These are phyloP conservation scores for Antennarius maculatus DNA, from an alignment of 2,797 vertebrate genomes.

Conservation along the genomic window DNA sequence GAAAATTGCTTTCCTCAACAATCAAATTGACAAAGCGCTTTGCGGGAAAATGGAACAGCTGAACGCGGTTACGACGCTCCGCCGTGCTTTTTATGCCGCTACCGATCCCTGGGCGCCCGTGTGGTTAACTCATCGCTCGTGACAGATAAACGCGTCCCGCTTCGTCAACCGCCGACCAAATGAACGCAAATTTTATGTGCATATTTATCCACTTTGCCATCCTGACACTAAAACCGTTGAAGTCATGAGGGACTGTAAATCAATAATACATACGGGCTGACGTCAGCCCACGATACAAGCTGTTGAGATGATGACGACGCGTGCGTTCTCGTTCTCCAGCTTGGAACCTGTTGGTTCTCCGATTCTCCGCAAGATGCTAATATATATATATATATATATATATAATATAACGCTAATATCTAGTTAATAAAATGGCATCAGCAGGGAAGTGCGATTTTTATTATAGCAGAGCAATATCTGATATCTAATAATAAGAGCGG, in stretches of 20 bases:
- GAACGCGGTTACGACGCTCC: constrained; percentile 17
- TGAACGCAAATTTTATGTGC: constrained; percentile 56
- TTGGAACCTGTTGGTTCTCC: too few species aligned
- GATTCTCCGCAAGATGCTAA: too few species aligned
- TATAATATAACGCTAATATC: constrained; percentile 40
- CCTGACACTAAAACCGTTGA: constrained; percentile 56
- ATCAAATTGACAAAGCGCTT: constrained; percentile 20
- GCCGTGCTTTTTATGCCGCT: constrained; percentile 48
- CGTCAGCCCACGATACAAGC: constrained; percentile 49
- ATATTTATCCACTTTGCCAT: constrained; percentile 61
- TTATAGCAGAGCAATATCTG: constrained; percentile 32
- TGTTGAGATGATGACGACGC: constrained; percentile 33
- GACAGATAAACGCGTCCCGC: constrained; percentile 51
- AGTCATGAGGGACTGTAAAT: constrained; percentile 45
- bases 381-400: too few species aligned
- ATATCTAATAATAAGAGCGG: constrained; percentile 31
- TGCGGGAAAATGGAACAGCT: constrained; percentile 23
- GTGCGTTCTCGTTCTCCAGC: too few species aligned
- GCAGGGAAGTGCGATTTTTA: constrained; percentile 23
- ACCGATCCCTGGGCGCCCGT: constrained; percentile 1
- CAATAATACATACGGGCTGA: constrained; percentile 54
- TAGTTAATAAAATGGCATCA: constrained; percentile 45
- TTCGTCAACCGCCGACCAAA: constrained; percentile 58
- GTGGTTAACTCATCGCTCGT: constrained; percentile 46
- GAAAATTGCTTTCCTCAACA: constrained; percentile 24